These are phyloP conservation scores for Laspeyria flexula DNA, from an alignment of 2,888 invertebrate species.

Conservation along the genomic window DNA sequence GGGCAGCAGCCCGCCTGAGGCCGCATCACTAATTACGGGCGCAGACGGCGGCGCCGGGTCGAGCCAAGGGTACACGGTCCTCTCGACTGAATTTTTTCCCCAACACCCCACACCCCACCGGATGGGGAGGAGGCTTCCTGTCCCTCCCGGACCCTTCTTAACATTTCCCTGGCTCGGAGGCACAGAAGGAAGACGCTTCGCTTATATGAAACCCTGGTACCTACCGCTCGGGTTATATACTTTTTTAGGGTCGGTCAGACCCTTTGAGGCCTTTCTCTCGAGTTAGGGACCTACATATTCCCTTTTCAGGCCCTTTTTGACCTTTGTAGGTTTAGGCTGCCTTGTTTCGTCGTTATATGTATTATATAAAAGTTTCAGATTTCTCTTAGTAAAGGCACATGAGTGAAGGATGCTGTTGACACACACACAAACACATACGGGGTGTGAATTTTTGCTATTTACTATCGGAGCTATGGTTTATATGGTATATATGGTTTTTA, in stretches of 20 bases:
- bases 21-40: constrained; percentile 83
- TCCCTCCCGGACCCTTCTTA: constrained; percentile 83
- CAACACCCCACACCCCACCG: constrained; percentile 70
- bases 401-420: constrained; percentile 27
- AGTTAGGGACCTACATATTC: constrained; percentile 80
- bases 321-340: constrained; percentile 72
- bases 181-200: constrained; percentile 81
- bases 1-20: constrained; percentile 55
- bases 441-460: constrained; percentile 27
- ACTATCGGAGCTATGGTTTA: constrained; percentile 19
- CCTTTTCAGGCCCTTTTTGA: constrained; percentile 74
- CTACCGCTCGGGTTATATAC: constrained; percentile 78
- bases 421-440: constrained; percentile 15
- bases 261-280: constrained; percentile 74
- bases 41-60: constrained; percentile 80
- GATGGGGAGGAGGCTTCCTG: constrained; percentile 71
- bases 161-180: constrained; percentile 82
- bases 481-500: not conserved
- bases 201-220: constrained; percentile 79
- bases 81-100: constrained; percentile 81
- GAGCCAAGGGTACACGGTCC: constrained; percentile 81
- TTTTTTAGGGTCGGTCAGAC: constrained; percentile 83
- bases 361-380: constrained; percentile 67
- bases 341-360: constrained; percentile 61
- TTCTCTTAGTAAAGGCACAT: constrained; percentile 52